phyloP scores from a whole-genome alignment of 2,888 invertebrate species.

The Sinelater perroti region DNA sequence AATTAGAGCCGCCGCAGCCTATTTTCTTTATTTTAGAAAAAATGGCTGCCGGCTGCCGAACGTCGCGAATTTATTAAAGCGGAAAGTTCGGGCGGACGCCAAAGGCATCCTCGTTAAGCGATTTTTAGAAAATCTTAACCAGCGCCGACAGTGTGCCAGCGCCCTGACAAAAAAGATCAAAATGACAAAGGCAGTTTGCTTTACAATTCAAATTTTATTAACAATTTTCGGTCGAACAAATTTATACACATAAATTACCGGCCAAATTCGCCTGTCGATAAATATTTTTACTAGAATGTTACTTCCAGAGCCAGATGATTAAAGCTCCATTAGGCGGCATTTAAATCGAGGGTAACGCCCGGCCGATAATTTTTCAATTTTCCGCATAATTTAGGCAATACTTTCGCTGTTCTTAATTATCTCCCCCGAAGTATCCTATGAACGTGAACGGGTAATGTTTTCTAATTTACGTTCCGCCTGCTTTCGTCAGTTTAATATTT shows the following conservation, averaged over 20 bases:
- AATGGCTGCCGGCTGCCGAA: too few relatives aligned
- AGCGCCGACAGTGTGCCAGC: background rate
- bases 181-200: background rate
- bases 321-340: conserved; percentile 31
- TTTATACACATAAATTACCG: conserved; percentile 32
- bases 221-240: too few relatives aligned
- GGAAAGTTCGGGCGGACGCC: too few relatives aligned
- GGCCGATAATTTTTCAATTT: conserved; percentile 27
- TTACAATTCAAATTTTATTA: too few relatives aligned
- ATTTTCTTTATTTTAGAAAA: background rate
- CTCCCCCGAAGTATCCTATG: too few relatives aligned
- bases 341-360: conserved; percentile 16
- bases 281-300: conserved; percentile 29
- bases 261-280: conserved; percentile 27
- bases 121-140: background rate
- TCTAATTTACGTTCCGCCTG: background rate
- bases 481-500: conserved; percentile 1
- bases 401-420: conserved; percentile 16
- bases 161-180: background rate
- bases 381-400: conserved; percentile 28
- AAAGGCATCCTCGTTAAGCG: background rate
- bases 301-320: conserved; percentile 30
- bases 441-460: too few relatives aligned
- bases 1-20: conserved; percentile 12
- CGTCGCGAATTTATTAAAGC: too few relatives aligned